phyloP scores from a whole-genome alignment of 2,113 vertebrate genomes.

The Hypomesus transpacificus region DNA sequence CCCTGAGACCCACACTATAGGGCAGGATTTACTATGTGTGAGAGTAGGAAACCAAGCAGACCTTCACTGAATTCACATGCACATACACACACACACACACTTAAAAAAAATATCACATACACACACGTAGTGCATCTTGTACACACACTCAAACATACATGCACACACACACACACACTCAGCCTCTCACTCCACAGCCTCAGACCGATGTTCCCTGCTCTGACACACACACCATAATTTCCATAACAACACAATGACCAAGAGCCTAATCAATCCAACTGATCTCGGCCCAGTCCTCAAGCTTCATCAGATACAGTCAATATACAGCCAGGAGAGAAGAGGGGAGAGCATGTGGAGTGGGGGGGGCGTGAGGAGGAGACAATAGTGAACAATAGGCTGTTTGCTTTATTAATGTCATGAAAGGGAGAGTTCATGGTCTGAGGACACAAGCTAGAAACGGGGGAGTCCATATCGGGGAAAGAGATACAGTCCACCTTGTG shows the following conservation, averaged over 20 bases:
- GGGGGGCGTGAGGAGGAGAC: slow-evolving; percentile 21
- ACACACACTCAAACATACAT: no score
- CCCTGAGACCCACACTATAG: slow-evolving; percentile 65
- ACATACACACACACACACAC: no score
- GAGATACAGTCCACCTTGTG: slow-evolving; percentile 36
- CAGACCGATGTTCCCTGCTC: slow-evolving; percentile 1
- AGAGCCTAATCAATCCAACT: slow-evolving; percentile 23
- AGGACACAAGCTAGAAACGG: not conserved
- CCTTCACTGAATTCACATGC: slow-evolving; percentile 27
- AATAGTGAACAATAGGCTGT: slow-evolving; percentile 52
- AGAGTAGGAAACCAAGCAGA: slow-evolving; percentile 61
- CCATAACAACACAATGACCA: slow-evolving; percentile 56
- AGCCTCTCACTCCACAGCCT: not conserved
- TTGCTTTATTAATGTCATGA: slow-evolving; percentile 60
- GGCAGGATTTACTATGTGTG: slow-evolving; percentile 75
- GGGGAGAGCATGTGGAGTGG: not conserved
- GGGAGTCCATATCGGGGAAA: slow-evolving; percentile 41
- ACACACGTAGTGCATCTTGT: slow-evolving; percentile 7
- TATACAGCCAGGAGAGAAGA: slow-evolving; percentile 31
- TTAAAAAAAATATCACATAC: not conserved
- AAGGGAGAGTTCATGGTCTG: slow-evolving; percentile 31
- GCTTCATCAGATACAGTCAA: slow-evolving; percentile 50
- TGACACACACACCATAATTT: slow-evolving; percentile 47
- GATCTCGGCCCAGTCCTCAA: slow-evolving; percentile 48
- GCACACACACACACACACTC: slow-evolving; percentile 21